A percentile compares a stretch with the other conserved stretches of the same genome.
These are phyloP conservation scores for Helostoma temminkii DNA, from an alignment of 2,797 vertebrate genomes.

Conservation along the genomic window DNA sequence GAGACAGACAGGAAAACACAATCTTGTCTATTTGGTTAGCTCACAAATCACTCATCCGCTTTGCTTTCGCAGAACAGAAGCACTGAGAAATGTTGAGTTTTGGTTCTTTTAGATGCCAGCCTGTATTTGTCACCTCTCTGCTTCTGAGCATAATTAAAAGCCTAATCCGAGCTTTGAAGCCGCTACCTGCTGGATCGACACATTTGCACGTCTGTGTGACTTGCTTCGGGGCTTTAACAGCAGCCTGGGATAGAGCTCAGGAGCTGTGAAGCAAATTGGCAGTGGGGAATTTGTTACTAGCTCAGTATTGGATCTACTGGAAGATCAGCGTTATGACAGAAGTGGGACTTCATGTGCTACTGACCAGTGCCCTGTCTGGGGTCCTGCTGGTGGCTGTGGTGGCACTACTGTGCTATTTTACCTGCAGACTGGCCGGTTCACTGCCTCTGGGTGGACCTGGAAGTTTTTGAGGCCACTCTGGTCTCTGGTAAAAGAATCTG, in stretches of 20 bases:
- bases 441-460: slow-evolving; percentile 76
- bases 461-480: slow-evolving; percentile 64
- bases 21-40: slow-evolving; percentile 1
- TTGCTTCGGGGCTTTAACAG: slow-evolving; percentile 29
- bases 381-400: slow-evolving; percentile 72
- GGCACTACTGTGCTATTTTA: slow-evolving; percentile 82
- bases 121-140: background rate
- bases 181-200: slow-evolving; percentile 34
- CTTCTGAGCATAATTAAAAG: slow-evolving; percentile 28
- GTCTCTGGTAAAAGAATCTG: slow-evolving; percentile 3
- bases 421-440: slow-evolving; percentile 80
- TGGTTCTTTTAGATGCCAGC: slow-evolving; percentile 21
- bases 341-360: slow-evolving; percentile 52
- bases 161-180: slow-evolving; percentile 59
- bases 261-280: background rate
- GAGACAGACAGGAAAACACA: slow-evolving; percentile 5
- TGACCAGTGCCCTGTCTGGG: slow-evolving; percentile 72
- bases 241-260: slow-evolving; percentile 9
- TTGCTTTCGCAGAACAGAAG: background rate
- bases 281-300: slow-evolving; percentile 8
- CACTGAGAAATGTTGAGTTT: background rate
- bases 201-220: slow-evolving; percentile 14
- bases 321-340: slow-evolving; percentile 59
- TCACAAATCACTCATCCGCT: background rate
- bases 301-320: slow-evolving; percentile 7